These are phyloP conservation scores for Ferdinandea cuprea DNA, from an alignment of 2,888 invertebrate species.

Conservation along the genomic window DNA sequence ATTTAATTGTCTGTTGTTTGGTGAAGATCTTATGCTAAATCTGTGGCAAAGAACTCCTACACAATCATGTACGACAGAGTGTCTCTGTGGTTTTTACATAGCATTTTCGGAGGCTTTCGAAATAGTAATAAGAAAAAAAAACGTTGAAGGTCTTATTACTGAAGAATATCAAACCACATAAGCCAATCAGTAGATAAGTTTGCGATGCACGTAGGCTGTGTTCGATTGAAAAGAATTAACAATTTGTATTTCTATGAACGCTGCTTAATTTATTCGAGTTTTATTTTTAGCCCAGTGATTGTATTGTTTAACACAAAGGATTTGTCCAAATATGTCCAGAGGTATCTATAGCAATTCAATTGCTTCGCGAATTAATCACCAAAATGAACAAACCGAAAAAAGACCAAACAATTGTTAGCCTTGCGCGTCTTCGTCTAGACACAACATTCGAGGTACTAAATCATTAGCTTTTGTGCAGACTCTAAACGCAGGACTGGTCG, in stretches of 20 bases:
- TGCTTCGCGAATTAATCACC: constrained; percentile 52
- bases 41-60: constrained; percentile 61
- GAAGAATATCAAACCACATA: constrained; percentile 38
- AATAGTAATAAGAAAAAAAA: background rate
- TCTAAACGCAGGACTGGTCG: constrained; percentile 37
- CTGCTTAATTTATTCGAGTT: constrained; percentile 6
- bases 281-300: constrained; percentile 45
- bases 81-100: constrained; percentile 16
- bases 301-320: constrained; percentile 13
- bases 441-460: constrained; percentile 56
- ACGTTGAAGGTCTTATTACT: constrained; percentile 48
- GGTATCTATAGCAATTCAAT: constrained; percentile 42
- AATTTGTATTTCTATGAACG: constrained; percentile 22
- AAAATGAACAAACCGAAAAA: constrained; percentile 24
- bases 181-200: constrained; percentile 61
- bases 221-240: constrained; percentile 32
- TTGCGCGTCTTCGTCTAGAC: constrained; percentile 65
- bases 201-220: constrained; percentile 56
- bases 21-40: constrained; percentile 71
- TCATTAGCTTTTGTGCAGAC: constrained; percentile 46
- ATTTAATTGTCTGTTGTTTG: constrained; percentile 59
- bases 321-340: constrained; percentile 35
- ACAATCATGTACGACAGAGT: constrained; percentile 1
- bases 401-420: constrained; percentile 33
- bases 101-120: constrained; percentile 38